Conservation (phyloP, 2,113 vertebrate genomes). For the Uria aalge region DNA sequence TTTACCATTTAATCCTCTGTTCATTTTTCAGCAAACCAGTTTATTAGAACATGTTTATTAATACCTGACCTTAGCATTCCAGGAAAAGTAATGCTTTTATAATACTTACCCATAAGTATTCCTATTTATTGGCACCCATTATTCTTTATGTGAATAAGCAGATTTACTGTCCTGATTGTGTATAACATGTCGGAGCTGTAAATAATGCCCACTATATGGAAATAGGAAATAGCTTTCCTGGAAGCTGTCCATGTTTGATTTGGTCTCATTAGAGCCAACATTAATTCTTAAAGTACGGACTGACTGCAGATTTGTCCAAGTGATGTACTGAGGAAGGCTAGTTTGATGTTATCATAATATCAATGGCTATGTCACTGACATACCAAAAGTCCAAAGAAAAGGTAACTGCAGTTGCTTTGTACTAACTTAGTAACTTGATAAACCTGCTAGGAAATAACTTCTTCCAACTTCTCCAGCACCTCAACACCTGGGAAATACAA, state of each 20-base stretch:
- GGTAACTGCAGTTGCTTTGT: neutral
- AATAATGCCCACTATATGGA: conserved; percentile 45
- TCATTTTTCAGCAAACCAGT: conserved; percentile 4
- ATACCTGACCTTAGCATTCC: conserved; percentile 29
- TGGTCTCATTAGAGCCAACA: conserved; percentile 60
- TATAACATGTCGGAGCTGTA: conserved; percentile 31
- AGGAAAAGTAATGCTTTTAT: conserved; percentile 32
- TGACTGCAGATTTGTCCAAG: conserved; percentile 71
- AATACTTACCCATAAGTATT: conserved; percentile 43
- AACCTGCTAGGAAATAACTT: neutral
- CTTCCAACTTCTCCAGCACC: neutral
- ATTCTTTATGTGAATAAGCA: conserved; percentile 57
- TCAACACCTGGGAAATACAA: neutral
- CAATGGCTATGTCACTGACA: conserved; percentile 26
- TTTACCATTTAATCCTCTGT: conserved; percentile 7
- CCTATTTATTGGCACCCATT: conserved; percentile 34
- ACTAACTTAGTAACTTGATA: neutral
- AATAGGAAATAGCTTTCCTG: conserved; percentile 70
- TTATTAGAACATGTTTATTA: conserved; percentile 45
- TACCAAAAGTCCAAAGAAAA: conserved; percentile 33
- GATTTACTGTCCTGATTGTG: conserved; percentile 56
- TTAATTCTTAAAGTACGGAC: conserved; percentile 66
- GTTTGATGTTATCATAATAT: conserved; percentile 33
- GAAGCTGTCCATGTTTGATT: conserved; percentile 66
- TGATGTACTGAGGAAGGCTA: conserved; percentile 36